Evolutionary conservation across 2,113 vertebrate genomes (phyloP), one percentile per base, ranked within the genome.

Genomic region (Phalacrocorax carbo): DNA sequence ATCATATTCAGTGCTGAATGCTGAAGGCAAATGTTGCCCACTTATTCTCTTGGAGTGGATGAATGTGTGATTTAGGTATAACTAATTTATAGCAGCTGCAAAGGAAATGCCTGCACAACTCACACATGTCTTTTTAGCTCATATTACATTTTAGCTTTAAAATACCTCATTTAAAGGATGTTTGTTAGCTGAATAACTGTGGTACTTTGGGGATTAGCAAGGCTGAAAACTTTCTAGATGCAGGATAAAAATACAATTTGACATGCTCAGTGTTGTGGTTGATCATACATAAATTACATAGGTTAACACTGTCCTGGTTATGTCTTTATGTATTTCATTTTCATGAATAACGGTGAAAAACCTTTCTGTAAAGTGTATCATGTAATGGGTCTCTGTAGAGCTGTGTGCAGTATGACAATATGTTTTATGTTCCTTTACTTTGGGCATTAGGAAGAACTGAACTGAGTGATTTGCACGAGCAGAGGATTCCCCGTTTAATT

Each of bases 401-500:
- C 18, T 65, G 29, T 55, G 40, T 80, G 52, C 13, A 51, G 15
- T 18, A 30, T 44, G 10, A 38, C 4, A 4, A 11, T 51, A 36
- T 76, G 6, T 51, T 92, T 86, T 90, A n/a, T 42, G 15, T 94
- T 80, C 22, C 40, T 83, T 78, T 81, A 23, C 13, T 91, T 60
- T 42, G 49, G 20, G 11, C 1, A 2, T 44, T 70, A 65, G 7
- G 49, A 88, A 89, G 25, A 46, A 64, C 21, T 23, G n/a, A 87
- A 58, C 7, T 26, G 27, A 76, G 21, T 60, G 2, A 0, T 48
- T 40, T 82, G 16, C 23, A 16, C 0, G 0, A 72, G 21, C 3
- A 60, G 36, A 48, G 6, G 15, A 81, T 86, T 81, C 13, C 36
- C 54, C 5, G 15, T 23, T n/a, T 52, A 25, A 44, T 13, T 77